Conservation (phyloP, 2,113 vertebrate species). For the Corythoichthys intestinalis region DNA sequence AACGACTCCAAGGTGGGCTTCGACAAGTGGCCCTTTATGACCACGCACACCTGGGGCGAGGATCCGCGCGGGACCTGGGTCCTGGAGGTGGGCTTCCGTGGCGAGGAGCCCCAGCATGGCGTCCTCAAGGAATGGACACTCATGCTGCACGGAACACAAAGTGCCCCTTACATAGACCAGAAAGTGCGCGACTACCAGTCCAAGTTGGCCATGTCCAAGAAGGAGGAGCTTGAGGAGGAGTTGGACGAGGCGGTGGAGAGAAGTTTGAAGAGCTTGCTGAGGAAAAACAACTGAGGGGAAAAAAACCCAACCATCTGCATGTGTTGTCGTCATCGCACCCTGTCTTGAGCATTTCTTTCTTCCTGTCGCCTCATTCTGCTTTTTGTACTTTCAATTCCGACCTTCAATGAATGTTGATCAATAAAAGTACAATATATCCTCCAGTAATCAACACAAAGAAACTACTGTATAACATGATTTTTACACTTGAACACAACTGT, state of each 20-base stretch:
- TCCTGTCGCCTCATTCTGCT: constrained; percentile 35
- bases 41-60: constrained; percentile 97
- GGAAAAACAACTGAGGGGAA: constrained; percentile 75
- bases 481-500: constrained; percentile 66
- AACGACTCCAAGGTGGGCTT: constrained; percentile 96
- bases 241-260: constrained; percentile 94
- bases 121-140: constrained; percentile 95
- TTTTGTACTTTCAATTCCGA: constrained; percentile 57
- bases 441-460: constrained; percentile 56
- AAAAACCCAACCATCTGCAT: constrained; percentile 59
- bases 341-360: constrained; percentile 35
- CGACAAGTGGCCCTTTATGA: constrained; percentile 99
- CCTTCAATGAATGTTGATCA: constrained; percentile 73
- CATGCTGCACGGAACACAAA: constrained; percentile 98
- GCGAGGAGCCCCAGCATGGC: constrained; percentile 81
- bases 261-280: constrained; percentile 92
- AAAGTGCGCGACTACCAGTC: constrained; percentile 97
- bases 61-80: constrained; percentile 94
- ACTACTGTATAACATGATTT: constrained; percentile 46
- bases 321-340: constrained; percentile 46
- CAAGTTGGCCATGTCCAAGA: constrained; percentile 99
- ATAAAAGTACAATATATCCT: constrained; percentile 71
- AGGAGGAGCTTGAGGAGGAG: constrained; percentile 97
- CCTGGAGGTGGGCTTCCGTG: constrained; percentile 87
- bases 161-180: constrained; percentile 98